Conservation (phyloP, 2,113 vertebrate species). For the Tringa solitaria region DNA sequence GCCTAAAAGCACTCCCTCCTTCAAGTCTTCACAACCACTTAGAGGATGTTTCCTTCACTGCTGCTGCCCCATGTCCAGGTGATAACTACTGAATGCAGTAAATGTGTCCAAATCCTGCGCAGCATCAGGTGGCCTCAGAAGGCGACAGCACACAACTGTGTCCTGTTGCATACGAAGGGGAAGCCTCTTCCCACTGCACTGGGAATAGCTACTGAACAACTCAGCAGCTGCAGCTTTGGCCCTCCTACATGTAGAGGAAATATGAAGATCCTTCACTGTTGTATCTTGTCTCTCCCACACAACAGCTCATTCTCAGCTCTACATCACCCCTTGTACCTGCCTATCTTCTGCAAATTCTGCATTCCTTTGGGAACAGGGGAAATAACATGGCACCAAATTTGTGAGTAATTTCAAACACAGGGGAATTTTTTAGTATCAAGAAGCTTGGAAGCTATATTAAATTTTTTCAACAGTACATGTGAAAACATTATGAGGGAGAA, state of each 20-base stretch:
- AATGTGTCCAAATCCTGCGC: neutral
- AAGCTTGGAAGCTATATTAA: neutral
- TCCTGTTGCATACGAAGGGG: rapidly evolving
- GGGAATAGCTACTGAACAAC: neutral
- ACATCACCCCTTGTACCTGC: neutral
- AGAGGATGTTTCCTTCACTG: neutral
- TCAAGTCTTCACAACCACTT: neutral
- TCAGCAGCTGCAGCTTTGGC: rapidly evolving
- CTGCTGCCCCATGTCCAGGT: rapidly evolving
- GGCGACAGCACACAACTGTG: neutral
- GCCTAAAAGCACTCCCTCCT: neutral
- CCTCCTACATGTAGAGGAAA: neutral
- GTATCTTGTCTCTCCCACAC: neutral
- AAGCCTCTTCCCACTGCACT: neutral
- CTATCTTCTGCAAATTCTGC: neutral
- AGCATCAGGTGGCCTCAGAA: neutral
- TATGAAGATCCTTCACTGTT: neutral
- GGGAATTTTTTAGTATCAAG: neutral
- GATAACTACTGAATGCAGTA: neutral
- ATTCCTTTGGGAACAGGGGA: neutral
- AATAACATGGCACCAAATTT: neutral
- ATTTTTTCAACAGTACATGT: neutral
- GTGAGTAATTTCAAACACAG: neutral
- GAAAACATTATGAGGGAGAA: neutral
- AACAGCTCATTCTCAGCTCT: neutral